Evolutionary conservation across 2,797 vertebrate species (phyloP).

Genomic region (Sebastes vulpes): DNA sequence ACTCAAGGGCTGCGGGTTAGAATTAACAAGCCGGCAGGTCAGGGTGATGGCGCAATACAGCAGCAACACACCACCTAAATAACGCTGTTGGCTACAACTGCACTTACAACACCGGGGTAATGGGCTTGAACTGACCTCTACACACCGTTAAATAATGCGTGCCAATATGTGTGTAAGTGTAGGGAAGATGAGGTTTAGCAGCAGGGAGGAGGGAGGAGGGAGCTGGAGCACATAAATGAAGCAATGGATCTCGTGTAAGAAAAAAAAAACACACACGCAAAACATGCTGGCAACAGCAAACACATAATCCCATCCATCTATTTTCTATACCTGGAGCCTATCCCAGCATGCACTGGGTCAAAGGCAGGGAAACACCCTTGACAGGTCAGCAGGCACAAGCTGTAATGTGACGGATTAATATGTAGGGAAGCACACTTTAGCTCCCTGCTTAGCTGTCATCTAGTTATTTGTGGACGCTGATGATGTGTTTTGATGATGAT

Average conservation of each 20-base stretch:
- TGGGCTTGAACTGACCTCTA: slow-evolving; percentile 17
- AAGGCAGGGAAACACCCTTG: neutral
- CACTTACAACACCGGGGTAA: slow-evolving; percentile 16
- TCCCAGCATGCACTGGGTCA: slow-evolving; percentile 19
- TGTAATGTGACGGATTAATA: neutral
- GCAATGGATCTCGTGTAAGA: slow-evolving; percentile 14
- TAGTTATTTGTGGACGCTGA: neutral
- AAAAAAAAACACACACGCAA: neutral
- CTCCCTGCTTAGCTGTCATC: neutral
- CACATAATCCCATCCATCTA: slow-evolving; percentile 12
- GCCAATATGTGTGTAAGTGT: neutral
- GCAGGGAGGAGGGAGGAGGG: neutral
- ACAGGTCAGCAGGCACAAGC: neutral
- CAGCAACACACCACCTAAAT: neutral
- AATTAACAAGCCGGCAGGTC: slow-evolving; percentile 33
- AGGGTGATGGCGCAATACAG: neutral
- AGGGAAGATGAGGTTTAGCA: neutral
- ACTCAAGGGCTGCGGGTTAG: neutral
- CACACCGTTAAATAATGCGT: neutral
- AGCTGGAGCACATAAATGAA: slow-evolving; percentile 8
- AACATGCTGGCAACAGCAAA: neutral
- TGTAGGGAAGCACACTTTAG: neutral
- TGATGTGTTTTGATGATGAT: slow-evolving; percentile 4
- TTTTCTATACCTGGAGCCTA: neutral
- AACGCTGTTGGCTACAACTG: neutral